Evolutionary conservation across 2,113 vertebrate genomes (phyloP).

Genomic region (Bubo bubo): DNA sequence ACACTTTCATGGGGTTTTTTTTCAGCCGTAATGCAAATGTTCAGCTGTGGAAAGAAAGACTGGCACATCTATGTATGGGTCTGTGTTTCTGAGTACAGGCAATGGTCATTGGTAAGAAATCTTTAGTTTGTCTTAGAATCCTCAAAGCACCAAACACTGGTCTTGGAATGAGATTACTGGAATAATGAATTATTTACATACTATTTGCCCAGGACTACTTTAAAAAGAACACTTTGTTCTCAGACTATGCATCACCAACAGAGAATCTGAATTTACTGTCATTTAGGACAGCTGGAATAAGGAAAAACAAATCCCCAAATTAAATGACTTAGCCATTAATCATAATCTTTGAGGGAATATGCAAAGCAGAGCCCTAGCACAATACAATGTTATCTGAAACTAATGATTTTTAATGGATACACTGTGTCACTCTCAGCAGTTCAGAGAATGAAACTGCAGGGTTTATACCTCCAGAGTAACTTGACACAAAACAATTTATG

Average conservation of each 20-base stretch:
- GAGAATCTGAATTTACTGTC: background rate
- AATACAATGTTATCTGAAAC: background rate
- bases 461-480: background rate
- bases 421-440: background rate
- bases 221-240: background rate
- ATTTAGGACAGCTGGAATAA: background rate
- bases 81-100: background rate
- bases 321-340: background rate
- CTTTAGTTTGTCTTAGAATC: background rate
- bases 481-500: background rate
- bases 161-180: background rate
- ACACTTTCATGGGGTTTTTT: background rate
- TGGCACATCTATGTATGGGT: background rate
- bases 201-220: background rate
- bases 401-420: background rate
- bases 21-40: background rate
- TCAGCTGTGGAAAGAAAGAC: background rate
- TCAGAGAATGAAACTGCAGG: background rate
- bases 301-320: background rate
- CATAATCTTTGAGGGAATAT: background rate
- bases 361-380: background rate
- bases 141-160: background rate
- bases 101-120: background rate
- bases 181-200: background rate
- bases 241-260: background rate